phyloP scores from a whole-genome alignment of 2,797 vertebrate genomes.

The Anas georgica region DNA sequence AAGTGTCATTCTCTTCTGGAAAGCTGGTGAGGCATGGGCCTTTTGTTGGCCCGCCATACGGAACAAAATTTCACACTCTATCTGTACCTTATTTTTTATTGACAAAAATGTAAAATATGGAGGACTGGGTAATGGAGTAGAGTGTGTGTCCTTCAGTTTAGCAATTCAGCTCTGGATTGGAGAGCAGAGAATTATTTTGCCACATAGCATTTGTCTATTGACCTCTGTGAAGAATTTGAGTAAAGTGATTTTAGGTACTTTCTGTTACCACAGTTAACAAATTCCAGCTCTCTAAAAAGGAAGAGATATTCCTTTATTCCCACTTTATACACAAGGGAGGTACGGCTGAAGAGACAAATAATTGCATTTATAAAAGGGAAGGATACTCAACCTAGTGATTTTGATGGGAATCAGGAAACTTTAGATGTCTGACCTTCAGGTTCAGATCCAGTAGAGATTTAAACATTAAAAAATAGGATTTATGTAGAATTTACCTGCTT shows the following conservation, averaged over 20 bases:
- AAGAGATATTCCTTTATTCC: background rate
- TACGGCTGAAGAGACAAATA: background rate
- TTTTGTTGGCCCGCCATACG: conserved; percentile 26
- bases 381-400: background rate
- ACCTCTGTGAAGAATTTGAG: background rate
- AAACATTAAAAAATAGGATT: background rate
- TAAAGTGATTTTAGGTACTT: background rate
- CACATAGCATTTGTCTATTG: background rate
- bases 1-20: conserved; percentile 14
- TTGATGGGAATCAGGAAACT: background rate
- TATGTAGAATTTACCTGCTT: background rate
- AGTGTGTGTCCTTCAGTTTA: background rate
- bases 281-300: background rate
- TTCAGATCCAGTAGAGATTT: background rate
- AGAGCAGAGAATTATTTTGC: background rate
- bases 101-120: conserved; percentile 56
- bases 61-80: conserved; percentile 23
- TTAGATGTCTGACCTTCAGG: background rate
- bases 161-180: background rate
- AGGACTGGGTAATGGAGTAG: conserved; percentile 11
- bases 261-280: background rate
- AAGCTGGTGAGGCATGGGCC: conserved; percentile 10
- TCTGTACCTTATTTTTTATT: conserved; percentile 29
- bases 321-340: rapidly evolving
- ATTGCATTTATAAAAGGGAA: background rate